A percentile compares a stretch with the other conserved stretches of the same genome.
Conservation (phyloP, 2,888 invertebrate species). For the Sialis fuliginosa region DNA sequence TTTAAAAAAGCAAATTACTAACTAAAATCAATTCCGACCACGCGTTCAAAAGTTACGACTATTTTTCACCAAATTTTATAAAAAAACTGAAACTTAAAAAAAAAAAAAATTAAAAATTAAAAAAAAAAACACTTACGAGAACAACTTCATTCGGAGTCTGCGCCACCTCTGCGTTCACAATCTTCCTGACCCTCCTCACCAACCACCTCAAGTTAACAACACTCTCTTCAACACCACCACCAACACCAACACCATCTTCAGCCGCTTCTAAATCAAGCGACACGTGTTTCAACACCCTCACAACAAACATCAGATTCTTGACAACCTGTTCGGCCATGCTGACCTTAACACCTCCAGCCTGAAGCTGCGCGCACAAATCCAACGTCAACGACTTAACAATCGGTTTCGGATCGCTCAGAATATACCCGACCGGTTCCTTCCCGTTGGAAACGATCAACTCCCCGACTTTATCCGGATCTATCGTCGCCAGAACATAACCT, state of each 20-base stretch:
- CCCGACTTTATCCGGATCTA: conserved; percentile 42
- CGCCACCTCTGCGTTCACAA: conserved; percentile 63
- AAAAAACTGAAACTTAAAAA: not conserved
- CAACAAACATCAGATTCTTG: conserved; percentile 50
- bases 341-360: conserved; percentile 42
- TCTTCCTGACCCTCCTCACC: conserved; percentile 50
- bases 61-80: not conserved
- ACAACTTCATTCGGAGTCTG: conserved; percentile 44
- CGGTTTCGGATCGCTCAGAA: conserved; percentile 41
- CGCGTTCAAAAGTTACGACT: conserved; percentile 3
- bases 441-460: conserved; percentile 22
- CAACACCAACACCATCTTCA: conserved; percentile 21
- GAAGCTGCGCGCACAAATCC: conserved; percentile 59
- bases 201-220: conserved; percentile 56
- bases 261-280: conserved; percentile 19
- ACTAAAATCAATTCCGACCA: not conserved
- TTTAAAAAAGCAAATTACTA: too few species aligned
- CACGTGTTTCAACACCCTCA: conserved; percentile 43
- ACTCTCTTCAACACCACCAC: conserved; percentile 14
- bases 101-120: conserved; percentile 4
- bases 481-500: conserved; percentile 46
- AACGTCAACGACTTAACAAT: conserved; percentile 47
- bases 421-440: conserved; percentile 18
- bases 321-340: conserved; percentile 59
- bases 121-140: conserved; percentile 59